Evolutionary conservation across 1,140 invertebrate genomes (phyloP).

Genomic region (Aporrectodea caliginosa): DNA sequence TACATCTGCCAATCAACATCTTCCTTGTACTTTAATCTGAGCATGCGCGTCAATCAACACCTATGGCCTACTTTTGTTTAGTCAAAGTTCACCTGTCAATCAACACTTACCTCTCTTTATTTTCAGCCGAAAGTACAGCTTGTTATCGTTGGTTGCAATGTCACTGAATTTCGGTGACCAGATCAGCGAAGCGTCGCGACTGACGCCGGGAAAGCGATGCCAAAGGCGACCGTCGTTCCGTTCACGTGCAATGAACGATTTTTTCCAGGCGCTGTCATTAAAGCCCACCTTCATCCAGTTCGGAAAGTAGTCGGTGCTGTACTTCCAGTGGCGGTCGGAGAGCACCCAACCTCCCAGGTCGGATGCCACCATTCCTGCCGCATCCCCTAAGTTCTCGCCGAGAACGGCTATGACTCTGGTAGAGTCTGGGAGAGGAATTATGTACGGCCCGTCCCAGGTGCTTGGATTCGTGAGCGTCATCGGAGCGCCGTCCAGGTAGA

Average conservation of each 20-base stretch:
- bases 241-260: not conserved
- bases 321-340: not conserved
- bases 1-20: no score
- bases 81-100: no score
- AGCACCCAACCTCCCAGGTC: not conserved
- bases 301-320: not conserved
- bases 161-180: not conserved
- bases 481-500: not conserved
- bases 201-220: not conserved
- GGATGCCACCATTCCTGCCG: not conserved
- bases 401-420: not conserved
- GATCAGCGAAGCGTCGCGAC: not conserved
- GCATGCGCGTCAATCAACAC: no score
- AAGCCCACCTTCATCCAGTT: not conserved
- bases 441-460: not conserved
- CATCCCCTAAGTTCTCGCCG: not conserved
- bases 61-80: no score
- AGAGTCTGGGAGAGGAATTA: not conserved
- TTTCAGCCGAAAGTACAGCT: not conserved
- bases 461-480: not conserved
- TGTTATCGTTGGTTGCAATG: not conserved
- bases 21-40: no score
- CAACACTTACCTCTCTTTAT: not conserved
- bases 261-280: not conserved
- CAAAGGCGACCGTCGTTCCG: not conserved